Conservation (phyloP, 2,888 invertebrate species). For the Hydropsyche betteni region DNA sequence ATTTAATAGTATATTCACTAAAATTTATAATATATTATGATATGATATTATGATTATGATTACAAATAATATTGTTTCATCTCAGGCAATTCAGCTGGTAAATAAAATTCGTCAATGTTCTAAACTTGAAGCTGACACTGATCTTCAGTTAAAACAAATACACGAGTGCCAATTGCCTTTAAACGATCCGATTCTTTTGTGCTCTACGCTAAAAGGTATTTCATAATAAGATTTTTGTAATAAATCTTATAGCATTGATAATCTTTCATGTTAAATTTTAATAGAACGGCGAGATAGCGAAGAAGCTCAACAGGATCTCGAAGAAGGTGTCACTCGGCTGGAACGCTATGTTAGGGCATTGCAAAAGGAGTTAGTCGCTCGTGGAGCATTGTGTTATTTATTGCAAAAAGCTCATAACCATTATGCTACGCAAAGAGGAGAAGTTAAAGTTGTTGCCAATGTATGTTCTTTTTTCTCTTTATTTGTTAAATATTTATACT, state of each 20-base stretch:
- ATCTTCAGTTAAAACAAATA: constrained; percentile 72
- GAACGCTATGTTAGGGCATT: constrained; percentile 83
- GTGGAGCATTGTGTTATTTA: constrained; percentile 79
- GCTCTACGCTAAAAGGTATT: constrained; percentile 81
- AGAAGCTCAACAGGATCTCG: constrained; percentile 87
- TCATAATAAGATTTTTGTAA: not conserved
- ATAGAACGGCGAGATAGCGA: constrained; percentile 85
- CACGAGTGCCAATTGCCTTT: constrained; percentile 75
- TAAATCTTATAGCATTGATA: too few species aligned
- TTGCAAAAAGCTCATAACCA: constrained; percentile 85
- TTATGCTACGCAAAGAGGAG: constrained; percentile 89
- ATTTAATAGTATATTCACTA: too few species aligned
- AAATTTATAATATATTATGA: not conserved
- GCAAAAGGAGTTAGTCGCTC: constrained; percentile 83
- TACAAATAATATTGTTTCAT: constrained; percentile 53
- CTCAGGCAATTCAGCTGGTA: constrained; percentile 74
- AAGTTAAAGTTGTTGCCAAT: constrained; percentile 95
- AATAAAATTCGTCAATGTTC: constrained; percentile 80
- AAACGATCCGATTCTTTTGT: constrained; percentile 81
- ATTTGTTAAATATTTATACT: constrained; percentile 20
- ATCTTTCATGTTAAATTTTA: constrained; percentile 47
- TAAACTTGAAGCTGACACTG: constrained; percentile 77
- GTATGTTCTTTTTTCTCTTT: constrained; percentile 62
- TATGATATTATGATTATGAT: constrained; percentile 15
- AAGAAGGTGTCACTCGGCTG: constrained; percentile 80